Percentiles rank a stretch among this genome's conserved stretches.
Evolutionary conservation across 1,140 invertebrate species (phyloP).

Genomic region (Ectropis grisescens): DNA sequence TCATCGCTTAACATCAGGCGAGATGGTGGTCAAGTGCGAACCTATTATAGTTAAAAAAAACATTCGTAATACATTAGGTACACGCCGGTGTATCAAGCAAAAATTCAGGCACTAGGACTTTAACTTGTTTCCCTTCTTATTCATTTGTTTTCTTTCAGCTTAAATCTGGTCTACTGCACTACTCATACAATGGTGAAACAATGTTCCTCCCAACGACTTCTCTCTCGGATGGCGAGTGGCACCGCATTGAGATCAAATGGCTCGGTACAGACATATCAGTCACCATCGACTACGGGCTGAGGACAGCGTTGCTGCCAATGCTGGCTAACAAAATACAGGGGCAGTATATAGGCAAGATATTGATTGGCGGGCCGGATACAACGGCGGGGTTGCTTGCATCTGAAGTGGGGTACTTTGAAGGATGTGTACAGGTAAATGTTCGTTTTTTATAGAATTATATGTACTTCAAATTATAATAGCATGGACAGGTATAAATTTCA

Average conservation of each 20-base stretch:
- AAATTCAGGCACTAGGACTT: no score
- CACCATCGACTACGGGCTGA: constrained; percentile 88
- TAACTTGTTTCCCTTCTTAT: no score
- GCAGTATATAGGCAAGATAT: constrained; percentile 87
- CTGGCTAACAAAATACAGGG: constrained; percentile 84
- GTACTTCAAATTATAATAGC: no score
- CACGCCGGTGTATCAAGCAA: no score
- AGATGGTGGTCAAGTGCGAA: no score
- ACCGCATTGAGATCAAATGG: constrained; percentile 92
- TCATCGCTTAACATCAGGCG: no score
- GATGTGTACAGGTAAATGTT: constrained; percentile 84
- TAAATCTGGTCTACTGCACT: constrained; percentile 80
- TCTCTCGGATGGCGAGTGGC: constrained; percentile 87
- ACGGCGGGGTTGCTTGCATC: constrained; percentile 72
- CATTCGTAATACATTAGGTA: no score
- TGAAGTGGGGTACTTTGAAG: constrained; percentile 82
- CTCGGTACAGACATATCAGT: constrained; percentile 87
- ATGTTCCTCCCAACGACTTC: constrained; percentile 74
- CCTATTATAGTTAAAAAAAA: no score
- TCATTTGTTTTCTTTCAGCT: no score
- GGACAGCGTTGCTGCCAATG: constrained; percentile 76
- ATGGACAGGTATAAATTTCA: no score
- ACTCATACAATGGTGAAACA: constrained; percentile 79
- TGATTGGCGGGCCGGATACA: constrained; percentile 85
- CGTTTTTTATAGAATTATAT: no score